phyloP scores from a whole-genome alignment of 2,888 invertebrate species.

The Flabesymbios commensalis region DNA sequence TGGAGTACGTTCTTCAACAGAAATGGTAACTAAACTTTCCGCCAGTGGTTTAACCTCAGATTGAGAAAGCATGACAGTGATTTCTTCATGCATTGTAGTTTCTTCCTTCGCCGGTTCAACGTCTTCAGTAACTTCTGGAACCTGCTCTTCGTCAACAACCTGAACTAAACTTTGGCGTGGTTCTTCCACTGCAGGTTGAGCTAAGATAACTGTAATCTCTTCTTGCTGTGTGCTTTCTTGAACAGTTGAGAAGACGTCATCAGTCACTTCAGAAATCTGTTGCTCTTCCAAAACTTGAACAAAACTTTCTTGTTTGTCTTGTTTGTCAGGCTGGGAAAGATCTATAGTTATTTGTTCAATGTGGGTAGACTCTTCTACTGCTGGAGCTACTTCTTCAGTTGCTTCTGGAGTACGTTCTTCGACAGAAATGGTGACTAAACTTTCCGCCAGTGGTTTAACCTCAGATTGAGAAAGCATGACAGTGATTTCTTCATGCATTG shows the following conservation, averaged over 20 bases:
- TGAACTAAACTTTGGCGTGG: constrained; percentile 5
- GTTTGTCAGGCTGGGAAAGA: constrained; percentile 1
- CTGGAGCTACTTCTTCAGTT: constrained; percentile 7
- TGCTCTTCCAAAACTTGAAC: constrained; percentile 12
- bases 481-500: constrained; percentile 13
- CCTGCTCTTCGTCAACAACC: no score
- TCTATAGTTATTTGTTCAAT: constrained; percentile 14
- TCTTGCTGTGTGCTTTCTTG: constrained; percentile 15
- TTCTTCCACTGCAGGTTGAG: constrained; percentile 5
- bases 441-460: constrained; percentile 10
- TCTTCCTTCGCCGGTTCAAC: no score
- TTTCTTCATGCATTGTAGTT: constrained; percentile 25
- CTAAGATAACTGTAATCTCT: constrained; percentile 19
- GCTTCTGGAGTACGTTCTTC: constrained; percentile 28
- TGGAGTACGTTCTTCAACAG: constrained; percentile 2
- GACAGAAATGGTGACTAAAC: neutral
- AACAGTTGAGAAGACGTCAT: constrained; percentile 41
- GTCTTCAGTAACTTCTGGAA: no score
- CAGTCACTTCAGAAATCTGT: constrained; percentile 38
- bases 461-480: constrained; percentile 21
- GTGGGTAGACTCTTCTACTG: constrained; percentile 11
- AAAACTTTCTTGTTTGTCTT: neutral
- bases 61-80: constrained; percentile 18
- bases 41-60: constrained; percentile 10
- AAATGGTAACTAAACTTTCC: constrained; percentile 1